Conservation (phyloP, 2,888 invertebrate genomes). For the Trachelus iudaicus region DNA sequence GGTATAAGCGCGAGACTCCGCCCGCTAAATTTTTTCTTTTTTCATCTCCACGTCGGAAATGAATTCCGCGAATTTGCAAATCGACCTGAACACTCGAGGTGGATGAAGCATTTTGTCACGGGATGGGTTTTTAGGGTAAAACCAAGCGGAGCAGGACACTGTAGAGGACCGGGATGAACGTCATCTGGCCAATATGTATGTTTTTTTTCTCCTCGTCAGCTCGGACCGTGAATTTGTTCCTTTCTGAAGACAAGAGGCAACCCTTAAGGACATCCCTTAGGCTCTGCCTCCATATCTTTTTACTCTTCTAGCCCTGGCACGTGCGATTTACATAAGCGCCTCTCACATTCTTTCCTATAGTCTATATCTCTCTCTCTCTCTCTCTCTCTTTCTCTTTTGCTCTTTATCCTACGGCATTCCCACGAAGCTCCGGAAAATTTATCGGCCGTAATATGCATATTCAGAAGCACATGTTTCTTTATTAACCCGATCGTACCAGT, state of each 20-base stretch:
- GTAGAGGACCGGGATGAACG: background rate
- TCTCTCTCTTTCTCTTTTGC: background rate
- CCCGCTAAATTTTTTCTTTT: background rate
- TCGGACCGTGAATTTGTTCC: background rate
- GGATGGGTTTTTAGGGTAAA: background rate
- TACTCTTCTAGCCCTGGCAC: constrained; percentile 5
- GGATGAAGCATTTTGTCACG: background rate
- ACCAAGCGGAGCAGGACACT: background rate
- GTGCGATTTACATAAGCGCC: constrained; percentile 13
- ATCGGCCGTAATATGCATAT: constrained; percentile 14
- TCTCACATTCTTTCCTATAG: background rate
- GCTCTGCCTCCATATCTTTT: constrained; percentile 1
- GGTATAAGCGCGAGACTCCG: constrained; percentile 27
- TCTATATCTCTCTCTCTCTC: background rate
- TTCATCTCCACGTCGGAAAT: background rate
- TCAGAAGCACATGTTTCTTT: constrained; percentile 16
- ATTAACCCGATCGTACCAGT: constrained; percentile 3
- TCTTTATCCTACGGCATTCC: background rate
- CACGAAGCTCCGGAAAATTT: constrained; percentile 5
- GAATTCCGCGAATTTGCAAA: background rate
- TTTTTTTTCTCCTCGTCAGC: background rate
- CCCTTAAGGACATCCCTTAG: background rate
- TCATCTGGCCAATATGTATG: background rate
- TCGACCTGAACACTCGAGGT: background rate
- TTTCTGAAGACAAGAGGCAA: background rate